phyloP scores from a whole-genome alignment of 2,888 invertebrate species.

The Cryptosula pallasiana region DNA sequence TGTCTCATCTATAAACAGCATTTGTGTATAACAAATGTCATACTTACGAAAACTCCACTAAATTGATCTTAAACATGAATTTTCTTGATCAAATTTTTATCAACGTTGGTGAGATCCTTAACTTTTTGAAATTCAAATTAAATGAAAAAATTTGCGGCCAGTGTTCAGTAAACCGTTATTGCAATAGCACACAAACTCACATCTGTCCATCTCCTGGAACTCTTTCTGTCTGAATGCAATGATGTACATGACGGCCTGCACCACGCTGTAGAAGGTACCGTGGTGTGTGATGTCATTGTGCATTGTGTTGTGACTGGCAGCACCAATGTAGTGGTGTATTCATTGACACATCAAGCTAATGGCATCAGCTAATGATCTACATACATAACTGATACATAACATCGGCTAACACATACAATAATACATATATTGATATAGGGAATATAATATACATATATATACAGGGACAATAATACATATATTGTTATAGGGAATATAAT shows the following conservation, averaged over 20 bases:
- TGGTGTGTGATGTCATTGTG: constrained; percentile 67
- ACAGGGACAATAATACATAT: too few relatives aligned
- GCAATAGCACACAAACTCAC: constrained; percentile 46
- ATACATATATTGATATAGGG: too few relatives aligned
- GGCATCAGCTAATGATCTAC: constrained; percentile 63
- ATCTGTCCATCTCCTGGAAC: constrained; percentile 69
- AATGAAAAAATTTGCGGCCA: neutral
- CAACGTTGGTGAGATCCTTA: neutral
- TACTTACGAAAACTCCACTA: too few relatives aligned
- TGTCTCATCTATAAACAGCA: too few relatives aligned
- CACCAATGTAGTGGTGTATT: constrained; percentile 75
- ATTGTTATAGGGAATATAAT: too few relatives aligned
- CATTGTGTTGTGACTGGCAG: constrained; percentile 52
- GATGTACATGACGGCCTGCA: constrained; percentile 87
- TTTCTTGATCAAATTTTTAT: neutral
- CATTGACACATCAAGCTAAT: constrained; percentile 71
- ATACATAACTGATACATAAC: too few relatives aligned
- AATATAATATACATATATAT: too few relatives aligned
- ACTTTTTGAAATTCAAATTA: neutral
- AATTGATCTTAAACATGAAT: too few relatives aligned
- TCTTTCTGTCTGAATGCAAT: constrained; percentile 84
- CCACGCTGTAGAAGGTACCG: constrained; percentile 82
- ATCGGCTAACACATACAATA: too few relatives aligned
- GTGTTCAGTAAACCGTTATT: neutral
- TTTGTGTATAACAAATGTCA: too few relatives aligned